These are phyloP conservation scores for Leptogaster cylindrica DNA, from an alignment of 2,888 invertebrate species.

Conservation along the genomic window DNA sequence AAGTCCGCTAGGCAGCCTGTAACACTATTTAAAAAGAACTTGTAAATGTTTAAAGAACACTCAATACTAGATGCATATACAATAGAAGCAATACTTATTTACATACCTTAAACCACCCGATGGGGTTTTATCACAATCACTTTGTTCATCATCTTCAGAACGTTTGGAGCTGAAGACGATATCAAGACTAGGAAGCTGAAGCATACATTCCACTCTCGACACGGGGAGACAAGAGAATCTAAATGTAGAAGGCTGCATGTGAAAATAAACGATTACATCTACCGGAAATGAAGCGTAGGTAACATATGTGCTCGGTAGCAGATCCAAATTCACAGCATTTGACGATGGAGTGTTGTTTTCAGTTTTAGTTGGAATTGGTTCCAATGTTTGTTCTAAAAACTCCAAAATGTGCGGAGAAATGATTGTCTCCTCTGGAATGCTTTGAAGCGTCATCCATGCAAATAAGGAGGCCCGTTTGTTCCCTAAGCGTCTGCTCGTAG, in stretches of 20 bases:
- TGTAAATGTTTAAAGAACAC: background rate
- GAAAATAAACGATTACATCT: slow-evolving; percentile 97
- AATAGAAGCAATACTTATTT: background rate
- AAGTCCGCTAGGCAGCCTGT: slow-evolving; percentile 97
- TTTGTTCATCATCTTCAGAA: slow-evolving; percentile 71
- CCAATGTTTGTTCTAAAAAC: slow-evolving; percentile 95
- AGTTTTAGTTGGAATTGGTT: slow-evolving; percentile 84
- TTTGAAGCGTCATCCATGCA: slow-evolving; percentile 95
- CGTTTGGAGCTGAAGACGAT: slow-evolving; percentile 95
- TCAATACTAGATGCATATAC: background rate
- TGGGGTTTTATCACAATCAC: slow-evolving; percentile 56
- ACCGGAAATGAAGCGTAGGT: slow-evolving; percentile 96
- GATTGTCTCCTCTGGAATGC: slow-evolving; percentile 96
- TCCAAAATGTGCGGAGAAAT: slow-evolving; percentile 97
- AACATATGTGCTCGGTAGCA: slow-evolving; percentile 75
- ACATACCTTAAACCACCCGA: slow-evolving; percentile 58
- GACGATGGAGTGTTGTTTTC: slow-evolving; percentile 58
- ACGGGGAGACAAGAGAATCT: slow-evolving; percentile 95
- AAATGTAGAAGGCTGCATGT: slow-evolving; percentile 97
- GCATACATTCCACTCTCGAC: slow-evolving; percentile 93
- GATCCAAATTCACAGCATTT: slow-evolving; percentile 63
- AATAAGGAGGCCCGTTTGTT: slow-evolving; percentile 89
- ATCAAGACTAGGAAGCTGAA: slow-evolving; percentile 94
- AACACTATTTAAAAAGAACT: slow-evolving; percentile 70
- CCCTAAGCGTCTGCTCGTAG: slow-evolving; percentile 65